A percentile compares a stretch with the other conserved stretches of the same genome.
Evolutionary conservation across 2,797 vertebrate species (phyloP).

Genomic region (Chlorospingus semifuscus): DNA sequence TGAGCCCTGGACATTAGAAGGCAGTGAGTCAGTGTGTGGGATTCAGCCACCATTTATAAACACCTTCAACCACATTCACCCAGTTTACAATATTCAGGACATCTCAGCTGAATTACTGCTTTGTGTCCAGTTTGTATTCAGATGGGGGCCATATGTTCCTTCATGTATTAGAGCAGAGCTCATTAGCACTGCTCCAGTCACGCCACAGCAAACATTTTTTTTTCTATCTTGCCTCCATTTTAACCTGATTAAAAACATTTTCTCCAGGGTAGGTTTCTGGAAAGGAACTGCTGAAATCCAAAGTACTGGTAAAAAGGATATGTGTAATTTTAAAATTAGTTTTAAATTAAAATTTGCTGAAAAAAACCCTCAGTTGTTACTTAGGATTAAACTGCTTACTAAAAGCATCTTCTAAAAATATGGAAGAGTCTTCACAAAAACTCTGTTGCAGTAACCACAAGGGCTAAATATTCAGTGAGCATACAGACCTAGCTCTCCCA

Average conservation of each 20-base stretch:
- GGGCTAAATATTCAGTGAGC: background rate
- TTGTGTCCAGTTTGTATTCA: constrained; percentile 77
- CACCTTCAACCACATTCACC: constrained; percentile 74
- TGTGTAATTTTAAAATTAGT: background rate
- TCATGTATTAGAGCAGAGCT: constrained; percentile 70
- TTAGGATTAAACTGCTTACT: constrained; percentile 5
- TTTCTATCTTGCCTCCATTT: constrained; percentile 61
- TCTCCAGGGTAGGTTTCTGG: constrained; percentile 56
- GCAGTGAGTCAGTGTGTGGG: constrained; percentile 67
- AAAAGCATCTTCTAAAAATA: background rate
- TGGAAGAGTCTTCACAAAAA: background rate
- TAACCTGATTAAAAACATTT: constrained; percentile 72
- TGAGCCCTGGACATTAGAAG: constrained; percentile 58
- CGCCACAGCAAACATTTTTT: constrained; percentile 57
- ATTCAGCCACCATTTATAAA: constrained; percentile 74
- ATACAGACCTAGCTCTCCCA: background rate
- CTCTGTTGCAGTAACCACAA: background rate
- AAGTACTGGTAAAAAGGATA: background rate
- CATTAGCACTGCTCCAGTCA: constrained; percentile 66
- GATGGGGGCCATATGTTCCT: constrained; percentile 76
- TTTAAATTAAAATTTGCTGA: background rate
- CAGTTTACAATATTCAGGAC: constrained; percentile 72
- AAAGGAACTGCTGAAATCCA: background rate
- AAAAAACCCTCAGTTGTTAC: background rate
- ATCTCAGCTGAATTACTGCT: constrained; percentile 71